Base-by-base conservation (phyloP, 2,888 invertebrate species). In the Noctua janthe region DNA sequence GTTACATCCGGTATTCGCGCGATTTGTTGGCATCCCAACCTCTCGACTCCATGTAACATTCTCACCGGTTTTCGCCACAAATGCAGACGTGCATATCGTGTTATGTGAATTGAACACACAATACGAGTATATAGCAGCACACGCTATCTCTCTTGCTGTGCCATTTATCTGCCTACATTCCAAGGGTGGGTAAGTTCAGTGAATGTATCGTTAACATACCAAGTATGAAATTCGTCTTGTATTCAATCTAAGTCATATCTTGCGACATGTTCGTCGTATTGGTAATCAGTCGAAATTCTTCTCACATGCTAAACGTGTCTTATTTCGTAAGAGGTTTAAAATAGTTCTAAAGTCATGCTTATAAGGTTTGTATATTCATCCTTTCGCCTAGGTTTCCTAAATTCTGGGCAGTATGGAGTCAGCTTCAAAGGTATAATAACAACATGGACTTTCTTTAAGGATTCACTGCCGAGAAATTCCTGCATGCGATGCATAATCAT, bases 21-120 rank as follows among this genome's bases (percentile, higher is more conserved):
- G 70, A 84, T 64, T 72, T 75, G 72, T 72, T 49, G 79, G 74
- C 59, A 66, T 78, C 66, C 71, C 54, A 51, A 64, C 43, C 73
- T 71, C 43, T 35, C 43, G 5, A 66, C 20, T 66, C 54, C 67
- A 62, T 66, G 69, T 70, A 62, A 72, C 74, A 84, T 79, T 62
- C 74, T 78, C 51, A 70, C 56, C 56, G 71, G 64, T 86, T 72
- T 74, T 66, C 51, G 70, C 76, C 39, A 66, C 64, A 66, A 47
- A 75, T 75, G 64, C 54, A n/a, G 51, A n/a, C 23, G 35, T 67
- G 43, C 51, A 39, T 72, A 51, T 39, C 59, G 39, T 51, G 72
- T 47, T 15, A 74, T 67, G 66, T 35, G 69, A 71, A 71, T 70
- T 49, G 10, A 83, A 54, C 54, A 82, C 54, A 72, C 71, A 69